These are phyloP conservation scores for Sinodicranocentrus sp. DNA, from an alignment of 2,888 invertebrate species.

Conservation along the genomic window DNA sequence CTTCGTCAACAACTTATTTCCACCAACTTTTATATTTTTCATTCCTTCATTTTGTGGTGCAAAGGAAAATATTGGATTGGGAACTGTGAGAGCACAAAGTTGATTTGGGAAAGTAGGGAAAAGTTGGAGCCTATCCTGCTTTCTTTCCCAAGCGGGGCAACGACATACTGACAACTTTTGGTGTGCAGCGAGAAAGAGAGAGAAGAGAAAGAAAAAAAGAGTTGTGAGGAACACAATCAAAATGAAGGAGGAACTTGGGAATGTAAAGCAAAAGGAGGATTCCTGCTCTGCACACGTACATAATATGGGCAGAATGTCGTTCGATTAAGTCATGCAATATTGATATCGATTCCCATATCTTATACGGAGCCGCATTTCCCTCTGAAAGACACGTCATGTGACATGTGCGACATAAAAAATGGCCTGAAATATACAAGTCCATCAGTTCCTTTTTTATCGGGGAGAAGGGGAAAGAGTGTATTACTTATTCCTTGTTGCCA, in stretches of 20 bases:
- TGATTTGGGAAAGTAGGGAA: no score
- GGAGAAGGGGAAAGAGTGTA: not conserved
- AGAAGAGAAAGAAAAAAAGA: not conserved
- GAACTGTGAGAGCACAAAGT: no score
- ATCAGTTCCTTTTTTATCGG: slow-evolving; percentile 26
- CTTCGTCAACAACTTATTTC: no score
- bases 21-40: no score
- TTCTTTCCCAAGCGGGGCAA: no score
- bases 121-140: no score
- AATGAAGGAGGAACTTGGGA: slow-evolving; percentile 1
- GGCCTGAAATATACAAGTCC: not conserved
- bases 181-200: not conserved
- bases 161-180: slow-evolving; percentile 12
- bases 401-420: slow-evolving; percentile 32
- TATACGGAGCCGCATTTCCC: slow-evolving; percentile 48
- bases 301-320: slow-evolving; percentile 7
- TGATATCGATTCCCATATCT: slow-evolving; percentile 64
- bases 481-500: no score
- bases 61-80: no score
- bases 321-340: slow-evolving; percentile 69
- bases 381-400: slow-evolving; percentile 43
- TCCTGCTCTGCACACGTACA: slow-evolving; percentile 4
- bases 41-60: no score
- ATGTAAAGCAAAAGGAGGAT: slow-evolving; percentile 9
- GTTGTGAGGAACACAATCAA: not conserved